Evolutionary conservation across 2,888 invertebrate species (phyloP), one percentile per base, ranked within the genome.

Genomic region (Scaptomyza polygonia): DNA sequence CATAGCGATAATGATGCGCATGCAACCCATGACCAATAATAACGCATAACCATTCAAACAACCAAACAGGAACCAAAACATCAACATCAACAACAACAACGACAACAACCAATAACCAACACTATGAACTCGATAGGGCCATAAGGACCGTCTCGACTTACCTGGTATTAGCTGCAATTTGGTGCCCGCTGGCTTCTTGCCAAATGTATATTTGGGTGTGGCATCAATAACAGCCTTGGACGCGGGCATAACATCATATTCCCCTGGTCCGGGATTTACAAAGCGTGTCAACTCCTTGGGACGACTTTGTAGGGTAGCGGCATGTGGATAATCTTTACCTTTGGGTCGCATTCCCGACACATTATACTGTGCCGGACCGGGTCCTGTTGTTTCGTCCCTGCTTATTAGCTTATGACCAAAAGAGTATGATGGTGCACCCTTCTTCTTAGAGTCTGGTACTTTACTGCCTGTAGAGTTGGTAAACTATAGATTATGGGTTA

Each of bases 301-400:
- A 21, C 97, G 94, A 52, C 96, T 95, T 89, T 97, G 96, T 32
- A 98, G 93, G 4, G 97, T 96, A 32, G 95, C 93, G 4, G 97
- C 95, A 6, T 96, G 96, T 9, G 96, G 95, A 58, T 93, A 94
- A 67, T 97, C 95, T 88, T 91, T 92, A 94, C 97, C 97, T 94
- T 96, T 97, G 43, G 95, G 93, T 57, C 96, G 95, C 89, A 97
- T 93, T 67, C 97, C 97, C 74, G 96, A 95, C 47, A 97, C 95
- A 90, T 97, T 96, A 92, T 97, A 97, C 71, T 96, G 95, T n/a
- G 97, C 97, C 14, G 97, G 97, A 18, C 97, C 97, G 2, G 97
- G 97, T 30, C 97, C 97, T 78, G 89, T 77, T 8, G 92, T 91
- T 30, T 93, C 93, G 54, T 79, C 73, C 47, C 93, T 93, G n/a